Evolutionary conservation across 2,113 vertebrate genomes (phyloP).

Genomic region (Nanorana parkeri): DNA sequence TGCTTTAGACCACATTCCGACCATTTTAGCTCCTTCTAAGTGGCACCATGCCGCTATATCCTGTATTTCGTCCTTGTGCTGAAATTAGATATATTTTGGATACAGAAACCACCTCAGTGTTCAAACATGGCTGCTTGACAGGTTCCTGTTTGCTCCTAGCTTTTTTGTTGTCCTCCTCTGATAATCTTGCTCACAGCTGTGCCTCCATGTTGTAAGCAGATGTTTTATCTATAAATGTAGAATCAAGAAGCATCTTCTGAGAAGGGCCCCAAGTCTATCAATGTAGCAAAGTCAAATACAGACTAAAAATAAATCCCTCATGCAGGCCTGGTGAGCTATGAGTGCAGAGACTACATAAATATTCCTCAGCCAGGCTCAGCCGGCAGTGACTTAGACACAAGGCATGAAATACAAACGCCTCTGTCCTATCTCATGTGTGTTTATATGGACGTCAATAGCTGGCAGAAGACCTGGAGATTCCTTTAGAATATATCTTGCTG

Average conservation of each 20-base stretch:
- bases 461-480: constrained; percentile 25
- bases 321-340: neutral
- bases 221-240: neutral
- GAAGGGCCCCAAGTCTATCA: neutral
- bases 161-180: no score
- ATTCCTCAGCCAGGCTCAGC: neutral
- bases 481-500: constrained; percentile 28
- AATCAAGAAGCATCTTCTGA: neutral
- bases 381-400: neutral
- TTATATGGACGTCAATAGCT: constrained; percentile 47
- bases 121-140: no score
- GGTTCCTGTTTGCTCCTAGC: no score
- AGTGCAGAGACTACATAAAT: neutral
- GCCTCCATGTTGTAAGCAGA: no score
- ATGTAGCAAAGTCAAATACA: neutral
- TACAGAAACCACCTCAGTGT: no score
- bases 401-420: neutral
- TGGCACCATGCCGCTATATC: no score
- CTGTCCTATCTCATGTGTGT: constrained; percentile 43
- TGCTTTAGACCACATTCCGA: no score
- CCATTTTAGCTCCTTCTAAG: no score
- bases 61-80: no score
- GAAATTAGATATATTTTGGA: no score
- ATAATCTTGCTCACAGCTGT: no score
- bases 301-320: neutral